Percentiles rank a stretch among this genome's conserved stretches.
Evolutionary conservation across 2,797 vertebrate species (phyloP).

Genomic region (Carcharodon carcharias): DNA sequence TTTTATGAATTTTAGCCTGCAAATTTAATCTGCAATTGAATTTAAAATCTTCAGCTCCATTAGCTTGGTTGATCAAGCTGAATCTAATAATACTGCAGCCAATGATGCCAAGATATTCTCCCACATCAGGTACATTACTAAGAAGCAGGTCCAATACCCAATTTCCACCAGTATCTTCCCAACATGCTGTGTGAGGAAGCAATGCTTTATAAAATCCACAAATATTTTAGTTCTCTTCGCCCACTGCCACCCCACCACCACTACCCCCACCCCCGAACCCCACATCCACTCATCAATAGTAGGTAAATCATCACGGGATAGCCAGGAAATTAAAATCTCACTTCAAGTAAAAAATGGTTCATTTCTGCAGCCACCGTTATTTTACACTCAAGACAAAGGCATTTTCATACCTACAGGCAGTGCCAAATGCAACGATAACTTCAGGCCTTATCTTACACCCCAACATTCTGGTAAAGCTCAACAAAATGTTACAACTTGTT

Average conservation of each 20-base stretch:
- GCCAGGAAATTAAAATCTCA: background rate
- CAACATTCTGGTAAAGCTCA: background rate
- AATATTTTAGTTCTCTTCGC: background rate
- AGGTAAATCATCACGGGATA: background rate
- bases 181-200: background rate
- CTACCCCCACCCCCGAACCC: too few species aligned
- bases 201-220: background rate
- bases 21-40: background rate
- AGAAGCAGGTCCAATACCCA: background rate
- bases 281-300: background rate
- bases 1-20: background rate
- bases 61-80: background rate
- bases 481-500: too few species aligned
- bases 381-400: background rate
- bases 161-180: background rate
- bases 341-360: background rate
- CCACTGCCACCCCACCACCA: too few species aligned
- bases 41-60: background rate
- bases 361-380: background rate
- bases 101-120: background rate
- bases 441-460: background rate
- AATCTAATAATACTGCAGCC: background rate
- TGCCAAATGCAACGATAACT: background rate
- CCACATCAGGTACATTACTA: background rate
- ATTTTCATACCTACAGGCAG: background rate